A percentile compares a stretch with the other conserved stretches of the same genome.
Evolutionary conservation across 2,113 vertebrate species (phyloP).

Genomic region (Syrrhaptes paradoxus): DNA sequence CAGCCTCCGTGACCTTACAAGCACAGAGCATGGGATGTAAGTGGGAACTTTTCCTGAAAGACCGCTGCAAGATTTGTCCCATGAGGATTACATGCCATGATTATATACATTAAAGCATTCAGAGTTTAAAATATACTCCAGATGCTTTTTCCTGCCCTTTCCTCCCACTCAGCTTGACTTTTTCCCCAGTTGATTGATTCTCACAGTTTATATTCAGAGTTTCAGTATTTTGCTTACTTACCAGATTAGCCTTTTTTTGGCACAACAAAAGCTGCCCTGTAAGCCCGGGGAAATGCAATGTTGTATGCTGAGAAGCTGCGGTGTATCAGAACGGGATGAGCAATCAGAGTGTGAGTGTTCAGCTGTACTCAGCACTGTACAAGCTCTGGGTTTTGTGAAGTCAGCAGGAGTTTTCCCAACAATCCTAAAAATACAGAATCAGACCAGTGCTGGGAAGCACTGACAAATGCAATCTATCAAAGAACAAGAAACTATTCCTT

Average conservation of each 20-base stretch:
- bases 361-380: background rate
- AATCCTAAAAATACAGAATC: background rate
- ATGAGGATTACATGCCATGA: background rate
- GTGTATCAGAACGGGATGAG: background rate
- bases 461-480: background rate
- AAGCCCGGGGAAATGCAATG: background rate
- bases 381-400: constrained; percentile 2
- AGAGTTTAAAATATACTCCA: constrained; percentile 18
- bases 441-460: background rate
- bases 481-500: background rate
- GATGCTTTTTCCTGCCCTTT: constrained; percentile 40
- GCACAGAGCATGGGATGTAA: background rate
- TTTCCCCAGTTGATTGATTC: background rate
- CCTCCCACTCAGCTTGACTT: constrained; percentile 27
- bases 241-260: background rate
- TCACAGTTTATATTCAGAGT: background rate
- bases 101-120: constrained; percentile 11
- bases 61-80: background rate
- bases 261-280: background rate
- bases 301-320: background rate
- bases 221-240: background rate
- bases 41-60: constrained; percentile 9
- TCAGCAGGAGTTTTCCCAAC: background rate
- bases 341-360: background rate
- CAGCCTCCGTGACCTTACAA: background rate